A percentile compares a stretch with the other conserved stretches of the same genome.
Conservation (phyloP, 1,140 invertebrate genomes). For the Lordiphosa stackelbergi region DNA sequence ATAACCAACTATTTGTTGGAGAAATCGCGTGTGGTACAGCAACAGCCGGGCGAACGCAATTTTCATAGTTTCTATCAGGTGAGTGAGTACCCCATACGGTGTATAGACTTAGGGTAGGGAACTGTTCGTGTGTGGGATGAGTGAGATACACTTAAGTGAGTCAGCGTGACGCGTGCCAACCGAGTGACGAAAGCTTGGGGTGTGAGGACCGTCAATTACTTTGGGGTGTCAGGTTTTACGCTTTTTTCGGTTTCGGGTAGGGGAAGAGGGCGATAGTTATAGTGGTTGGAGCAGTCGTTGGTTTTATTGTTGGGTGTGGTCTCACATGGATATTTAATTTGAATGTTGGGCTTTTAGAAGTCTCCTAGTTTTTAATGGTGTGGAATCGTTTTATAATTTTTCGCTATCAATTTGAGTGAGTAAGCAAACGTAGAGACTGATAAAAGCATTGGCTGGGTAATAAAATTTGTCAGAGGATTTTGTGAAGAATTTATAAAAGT, state of each 20-base stretch:
- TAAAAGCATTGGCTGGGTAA: no score
- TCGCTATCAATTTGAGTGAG: no score
- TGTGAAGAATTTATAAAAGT: no score
- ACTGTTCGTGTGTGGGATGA: constrained; percentile 18
- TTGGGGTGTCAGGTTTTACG: constrained; percentile 32
- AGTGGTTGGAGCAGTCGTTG: neutral
- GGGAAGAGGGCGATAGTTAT: no score
- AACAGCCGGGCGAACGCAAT: constrained; percentile 95
- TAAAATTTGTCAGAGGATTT: no score
- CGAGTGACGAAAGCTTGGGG: constrained; percentile 29
- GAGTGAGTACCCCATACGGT: constrained; percentile 29
- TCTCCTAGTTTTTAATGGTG: no score
- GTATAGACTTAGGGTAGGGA: neutral
- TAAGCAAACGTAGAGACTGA: no score
- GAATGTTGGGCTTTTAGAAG: no score
- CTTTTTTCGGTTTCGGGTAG: neutral
- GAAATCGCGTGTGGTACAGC: constrained; percentile 95
- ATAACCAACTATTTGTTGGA: constrained; percentile 98
- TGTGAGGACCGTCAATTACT: constrained; percentile 33
- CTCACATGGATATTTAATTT: no score
- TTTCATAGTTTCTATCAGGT: constrained; percentile 99
- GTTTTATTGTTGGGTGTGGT: constrained; percentile 7
- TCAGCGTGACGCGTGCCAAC: constrained; percentile 55
- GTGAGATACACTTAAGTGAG: constrained; percentile 36
- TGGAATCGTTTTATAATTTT: no score